Evolutionary conservation across 2,888 invertebrate genomes (phyloP), one percentile per base, ranked within the genome.

Genomic region (Heliconius hortense): DNA sequence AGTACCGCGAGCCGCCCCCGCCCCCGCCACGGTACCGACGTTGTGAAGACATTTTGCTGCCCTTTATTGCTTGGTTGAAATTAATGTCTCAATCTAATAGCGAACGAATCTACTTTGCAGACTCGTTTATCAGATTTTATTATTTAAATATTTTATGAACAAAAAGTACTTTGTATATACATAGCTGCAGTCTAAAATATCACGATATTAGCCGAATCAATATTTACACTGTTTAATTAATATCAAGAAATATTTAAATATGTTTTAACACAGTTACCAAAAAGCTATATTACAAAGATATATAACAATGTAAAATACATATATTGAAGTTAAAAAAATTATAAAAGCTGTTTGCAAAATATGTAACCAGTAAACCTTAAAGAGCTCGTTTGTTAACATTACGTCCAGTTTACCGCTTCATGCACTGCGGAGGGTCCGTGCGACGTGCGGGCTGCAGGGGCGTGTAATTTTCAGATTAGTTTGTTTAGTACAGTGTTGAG

Each of bases 381-480:
- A 80, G 78, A 79, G 74, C 73, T 64, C 76, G 83, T 84, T 86
- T 84, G 84, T 84, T 82, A 88, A 85, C 86, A 87, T 88, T 87
- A 85, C 86, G 88, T 86, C 83, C 87, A 86, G 85, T 86, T 85
- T 84, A 81, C 81, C 82, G 84, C 82, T 82, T 82, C 81, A 80
- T 82, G 82, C 81, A 74, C 77, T 79, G 79, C 78, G 79, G 66
- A 76, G 74, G 72, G 79, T 78, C 78, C 68, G 77, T 69, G 78
- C 66, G 63, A 70, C 74, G 78, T 78, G 76, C 64, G 74, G 74
- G 78, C 69, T 74, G 81, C 75, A 73, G 82, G 80, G 73, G 86
- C 87, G 89, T 90, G 89, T 93, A 90, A 93, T 93, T 93, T 92
- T 88, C 91, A 91, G 91, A 93, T 93, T 93, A 93, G 93, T 93